Evolutionary conservation across 1,140 invertebrate genomes (phyloP), one percentile per base, ranked within the genome.

Genomic region (Philaenus spumarius): DNA sequence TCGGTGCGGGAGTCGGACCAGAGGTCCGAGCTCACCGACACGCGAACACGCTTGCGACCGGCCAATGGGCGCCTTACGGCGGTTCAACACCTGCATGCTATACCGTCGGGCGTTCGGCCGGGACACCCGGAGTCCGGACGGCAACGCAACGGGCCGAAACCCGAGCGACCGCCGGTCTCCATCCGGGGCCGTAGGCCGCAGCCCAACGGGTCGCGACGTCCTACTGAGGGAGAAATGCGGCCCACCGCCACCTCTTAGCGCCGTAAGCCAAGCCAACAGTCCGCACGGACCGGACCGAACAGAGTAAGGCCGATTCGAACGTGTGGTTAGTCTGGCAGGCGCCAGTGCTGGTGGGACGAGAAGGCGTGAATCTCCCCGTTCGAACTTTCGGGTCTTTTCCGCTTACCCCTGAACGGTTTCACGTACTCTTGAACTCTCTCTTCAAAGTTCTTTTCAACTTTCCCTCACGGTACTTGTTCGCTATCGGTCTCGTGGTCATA

Each of bases 391-490:
- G 68, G 59, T 72, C 72, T 71, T 71, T 67, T 71, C 75, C 82
- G 62, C 82, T 86, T 86, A 78, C 82, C 80, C 79, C 78, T 80
- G 74, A 80, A 77, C 80, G 79, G 80, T 87, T 88, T 87, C 85
- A 87, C 82, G 82, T 82, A 83, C 85, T 87, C 73, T 88, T 89
- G 73, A 85, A 87, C 86, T 88, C n/a, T n/a, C n/a, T n/a, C n/a
- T n/a, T n/a, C n/a, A n/a, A n/a, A n/a, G n/a, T 87, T 79, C 83
- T 87, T 89, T 89, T 84, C 85, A 89, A 84, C 85, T 89, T 90
- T 89, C 85, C 87, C 83, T 89, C 85, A 86, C 86, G 83, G 85
- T 89, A 90, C 86, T 90, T 88, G 85, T 90, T 84, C 77, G 82
- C 86, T 90, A 87, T 90, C 84, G 85, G 85, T 85, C 83, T 88